Evolutionary conservation across 2,113 vertebrate genomes (phyloP).

Genomic region (Phrynosoma blainvillii): DNA sequence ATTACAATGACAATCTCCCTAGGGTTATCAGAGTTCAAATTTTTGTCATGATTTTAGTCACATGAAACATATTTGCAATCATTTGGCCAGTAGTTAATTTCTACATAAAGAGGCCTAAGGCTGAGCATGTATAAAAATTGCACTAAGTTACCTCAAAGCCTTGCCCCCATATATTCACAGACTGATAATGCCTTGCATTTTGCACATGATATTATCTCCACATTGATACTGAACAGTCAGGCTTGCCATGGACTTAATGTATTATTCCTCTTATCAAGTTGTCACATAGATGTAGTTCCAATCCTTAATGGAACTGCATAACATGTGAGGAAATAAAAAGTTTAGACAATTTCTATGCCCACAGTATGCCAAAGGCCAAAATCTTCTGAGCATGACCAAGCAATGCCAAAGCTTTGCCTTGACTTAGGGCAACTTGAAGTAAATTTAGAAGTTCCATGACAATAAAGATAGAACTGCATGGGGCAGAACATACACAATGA

Average conservation of each 20-base stretch:
- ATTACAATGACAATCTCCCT: background rate
- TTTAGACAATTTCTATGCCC: no score
- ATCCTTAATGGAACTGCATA: background rate
- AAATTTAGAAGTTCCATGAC: no score
- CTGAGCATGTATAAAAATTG: background rate
- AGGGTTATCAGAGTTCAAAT: background rate
- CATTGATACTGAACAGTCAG: background rate
- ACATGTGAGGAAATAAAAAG: background rate
- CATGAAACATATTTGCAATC: background rate
- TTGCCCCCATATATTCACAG: background rate
- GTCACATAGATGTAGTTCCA: background rate
- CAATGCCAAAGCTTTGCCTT: background rate
- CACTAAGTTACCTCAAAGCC: background rate
- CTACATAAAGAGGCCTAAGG: background rate
- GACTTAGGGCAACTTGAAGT: no score
- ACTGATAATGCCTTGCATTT: background rate
- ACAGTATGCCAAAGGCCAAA: background rate
- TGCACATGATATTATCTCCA: background rate
- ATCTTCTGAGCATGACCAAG: background rate
- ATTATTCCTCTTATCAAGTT: background rate
- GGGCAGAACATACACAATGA: background rate
- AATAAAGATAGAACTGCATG: background rate
- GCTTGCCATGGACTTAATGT: background rate
- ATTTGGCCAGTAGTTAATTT: background rate
- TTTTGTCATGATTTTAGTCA: background rate